Evolutionary conservation across 2,113 vertebrate genomes (phyloP).

Genomic region (Sylvietta virens): DNA sequence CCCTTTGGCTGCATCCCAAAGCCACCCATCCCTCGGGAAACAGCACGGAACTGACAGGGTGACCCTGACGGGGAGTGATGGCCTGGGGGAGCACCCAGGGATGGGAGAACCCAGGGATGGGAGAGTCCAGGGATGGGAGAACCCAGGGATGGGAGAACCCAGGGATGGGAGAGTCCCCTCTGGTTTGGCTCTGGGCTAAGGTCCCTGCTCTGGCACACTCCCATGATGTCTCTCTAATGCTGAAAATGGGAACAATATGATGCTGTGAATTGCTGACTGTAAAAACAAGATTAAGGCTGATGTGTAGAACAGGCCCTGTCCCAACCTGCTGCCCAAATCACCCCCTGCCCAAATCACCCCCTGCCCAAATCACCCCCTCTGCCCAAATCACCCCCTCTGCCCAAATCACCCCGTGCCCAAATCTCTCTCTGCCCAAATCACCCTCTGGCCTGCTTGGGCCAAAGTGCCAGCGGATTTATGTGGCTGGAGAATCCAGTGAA

Average conservation of each 20-base stretch:
- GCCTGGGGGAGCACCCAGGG: neutral
- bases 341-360: neutral
- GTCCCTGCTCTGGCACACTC: neutral
- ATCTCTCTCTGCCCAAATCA: no score
- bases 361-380: neutral
- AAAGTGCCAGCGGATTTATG: neutral
- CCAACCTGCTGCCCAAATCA: neutral
- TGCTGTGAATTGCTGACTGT: neutral
- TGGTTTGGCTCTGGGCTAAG: neutral
- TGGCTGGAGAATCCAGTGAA: neutral
- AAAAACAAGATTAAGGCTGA: neutral
- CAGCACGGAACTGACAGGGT: neutral
- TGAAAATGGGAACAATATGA: neutral
- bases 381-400: neutral
- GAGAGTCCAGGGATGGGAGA: neutral
- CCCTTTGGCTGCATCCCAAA: neutral
- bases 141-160: neutral
- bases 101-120: no score
- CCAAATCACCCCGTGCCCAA: neutral
- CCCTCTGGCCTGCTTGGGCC: neutral
- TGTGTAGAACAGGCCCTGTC: neutral
- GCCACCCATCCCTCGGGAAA: rapidly evolving
- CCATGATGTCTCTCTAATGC: neutral
- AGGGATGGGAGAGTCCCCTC: neutral
- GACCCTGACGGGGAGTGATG: neutral